Evolutionary conservation across 2,113 vertebrate genomes (phyloP).

Genomic region (Aldabrachelys gigantea): DNA sequence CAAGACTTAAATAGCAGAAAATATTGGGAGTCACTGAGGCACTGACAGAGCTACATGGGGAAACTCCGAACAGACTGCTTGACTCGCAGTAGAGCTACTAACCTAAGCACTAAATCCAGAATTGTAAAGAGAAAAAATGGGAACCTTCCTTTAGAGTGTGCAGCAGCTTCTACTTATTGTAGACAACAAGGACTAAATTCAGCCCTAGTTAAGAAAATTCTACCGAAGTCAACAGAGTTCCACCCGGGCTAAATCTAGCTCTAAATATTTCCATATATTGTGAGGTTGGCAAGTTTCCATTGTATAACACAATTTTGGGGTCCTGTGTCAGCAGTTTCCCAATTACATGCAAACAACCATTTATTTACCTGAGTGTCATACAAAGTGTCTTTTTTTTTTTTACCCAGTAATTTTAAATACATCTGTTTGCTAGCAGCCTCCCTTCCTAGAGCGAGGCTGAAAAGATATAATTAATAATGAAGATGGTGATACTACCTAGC

Average conservation of each 20-base stretch:
- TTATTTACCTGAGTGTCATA: too few relatives aligned
- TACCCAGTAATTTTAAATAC: not conserved
- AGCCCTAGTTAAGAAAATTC: not conserved
- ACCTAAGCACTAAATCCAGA: accelerated
- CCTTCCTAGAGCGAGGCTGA: not conserved
- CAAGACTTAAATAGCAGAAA: not conserved
- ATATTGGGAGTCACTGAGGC: not conserved
- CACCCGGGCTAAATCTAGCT: not conserved
- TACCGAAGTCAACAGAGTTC: not conserved
- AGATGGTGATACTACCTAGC: too few relatives aligned
- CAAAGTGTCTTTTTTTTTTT: too few relatives aligned
- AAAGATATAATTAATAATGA: not conserved
- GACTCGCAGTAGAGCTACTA: not conserved
- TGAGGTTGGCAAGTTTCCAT: slow-evolving; percentile 6
- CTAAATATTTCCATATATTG: not conserved
- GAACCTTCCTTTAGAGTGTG: not conserved
- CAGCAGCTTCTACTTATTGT: not conserved
- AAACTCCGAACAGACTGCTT: not conserved
- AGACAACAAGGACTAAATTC: not conserved
- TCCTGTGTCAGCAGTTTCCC: too few relatives aligned
- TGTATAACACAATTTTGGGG: not conserved
- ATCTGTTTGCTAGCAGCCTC: not conserved
- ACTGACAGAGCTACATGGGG: not conserved
- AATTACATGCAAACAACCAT: too few relatives aligned
- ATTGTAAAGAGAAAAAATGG: accelerated